Conservation (phyloP, 2,888 invertebrate genomes). For the Eristalinus aeneus region DNA sequence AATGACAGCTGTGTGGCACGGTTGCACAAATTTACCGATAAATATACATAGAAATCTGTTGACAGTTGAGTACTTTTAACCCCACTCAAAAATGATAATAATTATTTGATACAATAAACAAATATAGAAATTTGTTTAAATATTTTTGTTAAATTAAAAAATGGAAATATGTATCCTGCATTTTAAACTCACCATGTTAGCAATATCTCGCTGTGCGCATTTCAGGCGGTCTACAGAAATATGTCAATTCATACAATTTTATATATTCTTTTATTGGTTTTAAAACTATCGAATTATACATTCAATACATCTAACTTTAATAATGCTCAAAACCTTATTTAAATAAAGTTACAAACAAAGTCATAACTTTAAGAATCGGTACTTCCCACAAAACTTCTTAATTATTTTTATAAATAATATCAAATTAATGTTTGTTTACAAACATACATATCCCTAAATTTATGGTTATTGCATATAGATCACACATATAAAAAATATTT, state of each 20-base stretch:
- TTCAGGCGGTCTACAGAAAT: not conserved
- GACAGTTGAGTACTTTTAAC: constrained; percentile 68
- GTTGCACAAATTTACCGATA: constrained; percentile 69
- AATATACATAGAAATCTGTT: constrained; percentile 59
- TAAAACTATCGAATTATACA: not conserved
- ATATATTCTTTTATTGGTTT: not conserved
- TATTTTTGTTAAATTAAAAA: not conserved
- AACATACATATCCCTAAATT: not conserved
- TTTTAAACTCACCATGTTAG: not conserved
- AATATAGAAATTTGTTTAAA: constrained; percentile 3
- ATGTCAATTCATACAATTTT: not conserved
- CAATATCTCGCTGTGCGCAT: not conserved
- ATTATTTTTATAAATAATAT: too few species aligned
- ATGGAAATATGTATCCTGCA: not conserved
- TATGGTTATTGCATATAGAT: not conserved
- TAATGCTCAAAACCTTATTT: not conserved
- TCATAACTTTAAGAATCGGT: too few species aligned
- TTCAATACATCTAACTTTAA: not conserved
- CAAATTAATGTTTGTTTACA: not conserved
- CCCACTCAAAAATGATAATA: constrained; percentile 36
- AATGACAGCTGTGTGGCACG: constrained; percentile 70
- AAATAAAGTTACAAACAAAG: too few species aligned
- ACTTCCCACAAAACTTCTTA: too few species aligned
- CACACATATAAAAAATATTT: not conserved
- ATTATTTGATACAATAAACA: constrained; percentile 39